A percentile compares a stretch with the other conserved stretches of the same genome.
Conservation (phyloP, 53 echinoderm and acorn worm species). For the Zoroaster sp. region DNA sequence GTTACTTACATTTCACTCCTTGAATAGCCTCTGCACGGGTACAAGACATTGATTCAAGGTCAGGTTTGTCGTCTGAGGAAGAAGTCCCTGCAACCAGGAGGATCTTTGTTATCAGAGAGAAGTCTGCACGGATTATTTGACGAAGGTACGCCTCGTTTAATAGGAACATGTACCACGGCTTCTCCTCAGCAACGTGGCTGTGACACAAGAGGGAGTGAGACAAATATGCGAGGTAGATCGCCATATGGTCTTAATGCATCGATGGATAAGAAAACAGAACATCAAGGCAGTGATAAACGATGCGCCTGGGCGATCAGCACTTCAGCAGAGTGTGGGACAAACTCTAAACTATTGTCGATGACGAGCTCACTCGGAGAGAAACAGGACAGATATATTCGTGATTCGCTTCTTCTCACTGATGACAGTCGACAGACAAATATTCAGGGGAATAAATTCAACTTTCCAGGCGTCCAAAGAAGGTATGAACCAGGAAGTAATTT, state of each 20-base stretch:
- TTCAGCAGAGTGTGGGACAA: neutral
- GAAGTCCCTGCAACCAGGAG: neutral
- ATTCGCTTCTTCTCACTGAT: neutral
- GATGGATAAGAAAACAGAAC: too few relatives aligned
- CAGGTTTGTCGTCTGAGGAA: constrained; percentile 21
- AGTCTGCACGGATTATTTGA: neutral
- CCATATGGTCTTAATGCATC: too few relatives aligned
- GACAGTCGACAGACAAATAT: neutral
- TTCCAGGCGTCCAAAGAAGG: neutral
- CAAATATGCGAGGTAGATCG: too few relatives aligned
- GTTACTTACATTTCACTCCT: neutral
- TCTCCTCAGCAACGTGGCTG: neutral
- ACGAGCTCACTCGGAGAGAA: neutral
- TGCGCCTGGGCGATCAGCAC: too few relatives aligned
- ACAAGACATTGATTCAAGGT: constrained; percentile 25
- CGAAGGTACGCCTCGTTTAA: neutral
- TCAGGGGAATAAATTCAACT: neutral
- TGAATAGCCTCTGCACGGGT: constrained; percentile 6
- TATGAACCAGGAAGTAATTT: neutral
- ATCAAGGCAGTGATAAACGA: too few relatives aligned
- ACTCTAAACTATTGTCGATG: neutral
- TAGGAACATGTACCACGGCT: neutral
- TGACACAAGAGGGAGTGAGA: too few relatives aligned
- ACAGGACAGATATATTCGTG: neutral
- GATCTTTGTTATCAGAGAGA: neutral